Percentiles rank a stretch among this genome's conserved stretches.
These are phyloP conservation scores for Sylvia borin DNA, from an alignment of 2,797 vertebrate genomes.

Conservation along the genomic window DNA sequence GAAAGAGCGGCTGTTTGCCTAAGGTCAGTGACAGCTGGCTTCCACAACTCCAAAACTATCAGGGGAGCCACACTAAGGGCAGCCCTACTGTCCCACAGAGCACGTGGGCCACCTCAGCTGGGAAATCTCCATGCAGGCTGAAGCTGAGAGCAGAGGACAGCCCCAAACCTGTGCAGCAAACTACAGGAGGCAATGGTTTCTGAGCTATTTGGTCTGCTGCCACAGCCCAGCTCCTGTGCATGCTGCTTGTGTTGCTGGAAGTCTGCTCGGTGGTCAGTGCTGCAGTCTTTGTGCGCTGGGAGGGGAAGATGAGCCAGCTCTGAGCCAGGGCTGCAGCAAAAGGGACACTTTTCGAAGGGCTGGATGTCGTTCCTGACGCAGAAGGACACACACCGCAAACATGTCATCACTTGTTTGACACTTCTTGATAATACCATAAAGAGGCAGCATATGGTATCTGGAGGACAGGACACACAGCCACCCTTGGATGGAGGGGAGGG, in stretches of 20 bases:
- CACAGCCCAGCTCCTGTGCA: neutral
- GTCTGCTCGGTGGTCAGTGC: neutral
- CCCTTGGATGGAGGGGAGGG: neutral
- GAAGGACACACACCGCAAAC: neutral
- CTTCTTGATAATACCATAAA: neutral
- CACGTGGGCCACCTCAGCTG: neutral
- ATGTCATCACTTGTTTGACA: neutral
- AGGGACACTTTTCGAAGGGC: neutral
- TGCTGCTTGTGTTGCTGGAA: neutral
- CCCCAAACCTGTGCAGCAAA: neutral
- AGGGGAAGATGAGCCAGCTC: neutral
- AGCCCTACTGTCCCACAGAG: neutral
- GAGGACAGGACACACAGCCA: neutral
- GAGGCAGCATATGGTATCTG: slow-evolving; percentile 20
- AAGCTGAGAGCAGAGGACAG: neutral
- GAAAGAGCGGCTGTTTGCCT: neutral
- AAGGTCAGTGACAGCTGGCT: neutral
- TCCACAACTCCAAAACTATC: neutral
- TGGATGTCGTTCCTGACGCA: neutral
- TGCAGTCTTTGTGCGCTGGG: neutral
- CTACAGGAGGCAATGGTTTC: neutral
- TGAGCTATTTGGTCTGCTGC: neutral
- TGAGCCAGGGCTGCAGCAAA: neutral
- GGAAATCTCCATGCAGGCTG: neutral
- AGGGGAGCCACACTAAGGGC: neutral